Evolutionary conservation across 2,888 invertebrate genomes (phyloP).

Genomic region (Zygaena filipendulae): DNA sequence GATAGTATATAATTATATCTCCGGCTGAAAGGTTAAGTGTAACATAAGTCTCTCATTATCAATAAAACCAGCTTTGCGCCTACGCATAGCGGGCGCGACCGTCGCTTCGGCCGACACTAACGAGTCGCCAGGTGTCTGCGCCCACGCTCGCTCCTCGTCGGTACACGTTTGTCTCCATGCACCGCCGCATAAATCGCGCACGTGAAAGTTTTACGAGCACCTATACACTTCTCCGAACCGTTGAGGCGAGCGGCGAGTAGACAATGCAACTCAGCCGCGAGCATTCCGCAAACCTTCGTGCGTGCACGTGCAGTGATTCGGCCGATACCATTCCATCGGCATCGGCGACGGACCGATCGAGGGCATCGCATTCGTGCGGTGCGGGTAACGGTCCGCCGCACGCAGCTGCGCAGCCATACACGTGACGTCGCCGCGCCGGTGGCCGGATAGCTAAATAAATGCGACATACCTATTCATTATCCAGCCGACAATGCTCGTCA

Average conservation of each 20-base stretch:
- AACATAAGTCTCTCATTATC: not conserved
- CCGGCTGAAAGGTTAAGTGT: not conserved
- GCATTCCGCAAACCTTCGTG: constrained; percentile 43
- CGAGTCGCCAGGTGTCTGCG: constrained; percentile 63
- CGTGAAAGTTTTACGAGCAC: constrained; percentile 67
- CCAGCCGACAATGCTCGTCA: constrained; percentile 57
- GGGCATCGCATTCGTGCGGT: no score
- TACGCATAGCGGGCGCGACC: constrained; percentile 22
- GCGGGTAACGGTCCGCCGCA: constrained; percentile 64
- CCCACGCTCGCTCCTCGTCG: constrained; percentile 56
- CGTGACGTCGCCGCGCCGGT: constrained; percentile 53
- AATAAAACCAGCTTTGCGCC: constrained; percentile 22
- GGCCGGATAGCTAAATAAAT: constrained; percentile 68
- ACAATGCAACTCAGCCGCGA: constrained; percentile 52
- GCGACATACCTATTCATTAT: constrained; percentile 65
- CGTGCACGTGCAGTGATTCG: constrained; percentile 50
- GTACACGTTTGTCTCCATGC: constrained; percentile 56
- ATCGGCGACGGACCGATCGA: constrained; percentile 61
- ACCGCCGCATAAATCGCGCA: constrained; percentile 57
- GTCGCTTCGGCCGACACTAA: constrained; percentile 45
- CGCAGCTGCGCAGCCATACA: constrained; percentile 65
- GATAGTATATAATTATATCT: no score
- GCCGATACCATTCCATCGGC: constrained; percentile 55
- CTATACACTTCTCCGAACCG: constrained; percentile 56
- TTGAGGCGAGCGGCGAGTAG: constrained; percentile 46